Conservation (phyloP, 2,113 vertebrate genomes). For the Theristicus caerulescens region DNA sequence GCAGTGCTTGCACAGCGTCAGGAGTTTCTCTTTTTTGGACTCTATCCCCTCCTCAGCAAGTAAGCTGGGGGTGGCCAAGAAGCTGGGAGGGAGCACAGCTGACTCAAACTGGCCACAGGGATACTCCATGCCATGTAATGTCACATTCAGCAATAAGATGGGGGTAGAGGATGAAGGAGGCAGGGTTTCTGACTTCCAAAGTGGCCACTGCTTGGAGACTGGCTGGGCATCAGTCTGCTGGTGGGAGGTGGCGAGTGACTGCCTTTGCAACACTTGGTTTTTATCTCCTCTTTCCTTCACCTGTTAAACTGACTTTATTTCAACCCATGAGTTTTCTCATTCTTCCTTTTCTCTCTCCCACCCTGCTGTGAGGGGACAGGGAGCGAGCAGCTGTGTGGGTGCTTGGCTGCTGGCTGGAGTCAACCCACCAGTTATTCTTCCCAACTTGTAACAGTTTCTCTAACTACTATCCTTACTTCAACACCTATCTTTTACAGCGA, state of each 20-base stretch:
- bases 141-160: neutral
- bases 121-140: neutral
- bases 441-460: neutral
- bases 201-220: neutral
- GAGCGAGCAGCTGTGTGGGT: neutral
- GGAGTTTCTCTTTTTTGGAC: neutral
- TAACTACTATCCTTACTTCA: neutral
- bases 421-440: neutral
- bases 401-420: neutral
- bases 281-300: neutral
- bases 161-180: neutral
- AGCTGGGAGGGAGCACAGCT: neutral
- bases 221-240: neutral
- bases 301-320: neutral
- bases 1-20: neutral
- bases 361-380: neutral
- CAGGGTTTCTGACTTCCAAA: neutral
- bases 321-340: rapidly evolving
- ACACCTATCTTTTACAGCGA: neutral
- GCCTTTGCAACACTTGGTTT: neutral
- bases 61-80: neutral
- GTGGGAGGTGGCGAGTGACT: neutral
- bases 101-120: neutral
- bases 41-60: neutral
- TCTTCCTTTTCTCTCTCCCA: neutral